A percentile compares a stretch with the other conserved stretches of the same genome.
phyloP scores from a whole-genome alignment of 2,113 vertebrate species.

The Lampris incognitus region DNA sequence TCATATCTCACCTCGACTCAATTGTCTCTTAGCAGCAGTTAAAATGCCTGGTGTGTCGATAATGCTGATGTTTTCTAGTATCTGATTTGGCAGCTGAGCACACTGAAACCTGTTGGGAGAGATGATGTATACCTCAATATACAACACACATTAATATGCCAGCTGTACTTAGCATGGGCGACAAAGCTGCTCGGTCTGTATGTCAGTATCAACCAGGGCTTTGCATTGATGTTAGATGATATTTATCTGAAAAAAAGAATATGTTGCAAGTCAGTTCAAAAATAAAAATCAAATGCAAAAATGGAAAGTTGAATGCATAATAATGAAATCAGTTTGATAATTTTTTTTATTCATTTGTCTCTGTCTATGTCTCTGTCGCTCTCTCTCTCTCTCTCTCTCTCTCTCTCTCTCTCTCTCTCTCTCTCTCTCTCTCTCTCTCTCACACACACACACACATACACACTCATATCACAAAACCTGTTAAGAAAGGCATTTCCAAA shows the following conservation, averaged over 20 bases:
- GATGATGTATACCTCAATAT: background rate
- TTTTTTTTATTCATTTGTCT: too few relatives aligned
- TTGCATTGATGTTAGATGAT: too few relatives aligned
- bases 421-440: background rate
- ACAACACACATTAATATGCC: background rate
- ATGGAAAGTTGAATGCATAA: too few relatives aligned
- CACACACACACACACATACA: background rate
- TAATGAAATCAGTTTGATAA: too few relatives aligned
- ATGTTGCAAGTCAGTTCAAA: too few relatives aligned
- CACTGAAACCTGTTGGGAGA: slow-evolving; percentile 85
- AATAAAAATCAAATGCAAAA: too few relatives aligned
- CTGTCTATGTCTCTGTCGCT: too few relatives aligned
- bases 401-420: background rate
- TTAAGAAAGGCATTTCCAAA: slow-evolving; percentile 92
- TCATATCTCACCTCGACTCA: slow-evolving; percentile 83
- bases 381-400: too few relatives aligned
- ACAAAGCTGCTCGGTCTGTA: too few relatives aligned
- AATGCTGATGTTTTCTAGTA: slow-evolving; percentile 89
- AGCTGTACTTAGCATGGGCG: background rate
- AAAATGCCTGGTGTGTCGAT: slow-evolving; percentile 91
- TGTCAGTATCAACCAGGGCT: too few relatives aligned
- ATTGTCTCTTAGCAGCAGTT: slow-evolving; percentile 86
- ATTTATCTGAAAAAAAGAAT: too few relatives aligned
- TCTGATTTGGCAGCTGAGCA: slow-evolving; percentile 87
- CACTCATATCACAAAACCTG: slow-evolving; percentile 75